These are phyloP conservation scores for Galleria mellonella DNA, from an alignment of 1,140 invertebrate species.

Conservation along the genomic window DNA sequence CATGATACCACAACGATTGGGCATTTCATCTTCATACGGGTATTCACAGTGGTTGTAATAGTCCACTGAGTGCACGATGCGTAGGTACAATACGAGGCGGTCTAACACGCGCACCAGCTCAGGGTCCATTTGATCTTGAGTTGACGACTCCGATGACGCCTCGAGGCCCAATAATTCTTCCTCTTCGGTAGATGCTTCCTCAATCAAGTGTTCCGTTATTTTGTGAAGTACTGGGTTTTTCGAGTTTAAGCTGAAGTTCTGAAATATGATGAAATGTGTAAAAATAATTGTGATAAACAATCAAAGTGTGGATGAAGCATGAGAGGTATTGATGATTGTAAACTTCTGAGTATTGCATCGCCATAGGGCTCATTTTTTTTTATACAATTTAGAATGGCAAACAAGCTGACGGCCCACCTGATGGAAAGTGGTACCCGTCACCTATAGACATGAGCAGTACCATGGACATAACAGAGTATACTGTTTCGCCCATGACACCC, in stretches of 20 bases:
- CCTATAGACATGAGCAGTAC: no score
- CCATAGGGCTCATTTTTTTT: no score
- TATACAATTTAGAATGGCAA: no score
- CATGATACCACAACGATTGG: conserved; percentile 98
- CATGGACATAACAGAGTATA: no score
- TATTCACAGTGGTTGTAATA: conserved; percentile 99
- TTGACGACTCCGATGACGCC: conserved; percentile 74
- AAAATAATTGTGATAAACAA: background rate
- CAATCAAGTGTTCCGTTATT: conserved; percentile 98
- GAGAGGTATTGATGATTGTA: no score
- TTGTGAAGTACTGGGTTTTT: conserved; percentile 97
- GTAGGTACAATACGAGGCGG: conserved; percentile 92
- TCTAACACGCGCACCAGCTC: conserved; percentile 79
- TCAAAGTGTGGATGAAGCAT: no score
- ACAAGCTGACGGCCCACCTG: no score
- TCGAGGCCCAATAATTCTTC: conserved; percentile 93
- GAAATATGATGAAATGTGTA: conserved; percentile 4
- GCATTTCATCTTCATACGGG: conserved; percentile 99
- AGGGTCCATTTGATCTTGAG: conserved; percentile 71
- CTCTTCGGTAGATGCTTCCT: conserved; percentile 98
- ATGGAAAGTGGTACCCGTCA: no score
- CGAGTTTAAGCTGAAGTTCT: conserved; percentile 87
- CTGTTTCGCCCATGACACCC: no score
- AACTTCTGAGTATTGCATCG: no score
- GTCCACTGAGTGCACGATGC: conserved; percentile 98